Conservation (phyloP, 2,797 vertebrate genomes). For the Hippocampus kuda region DNA sequence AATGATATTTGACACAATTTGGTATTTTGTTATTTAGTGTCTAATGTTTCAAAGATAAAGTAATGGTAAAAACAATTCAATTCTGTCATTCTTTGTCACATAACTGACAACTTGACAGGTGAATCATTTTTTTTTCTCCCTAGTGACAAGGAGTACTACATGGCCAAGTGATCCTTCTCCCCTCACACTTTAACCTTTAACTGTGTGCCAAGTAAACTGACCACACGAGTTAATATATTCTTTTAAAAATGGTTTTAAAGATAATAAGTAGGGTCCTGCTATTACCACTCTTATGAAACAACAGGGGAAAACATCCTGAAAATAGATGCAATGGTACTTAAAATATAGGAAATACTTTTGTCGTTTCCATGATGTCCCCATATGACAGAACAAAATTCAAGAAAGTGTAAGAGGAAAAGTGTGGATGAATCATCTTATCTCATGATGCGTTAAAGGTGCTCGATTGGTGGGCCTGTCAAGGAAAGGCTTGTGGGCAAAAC, state of each 20-base stretch:
- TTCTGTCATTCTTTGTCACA: not conserved
- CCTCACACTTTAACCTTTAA: not conserved
- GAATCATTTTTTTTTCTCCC: not conserved
- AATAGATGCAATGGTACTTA: slow-evolving; percentile 1
- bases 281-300: not conserved
- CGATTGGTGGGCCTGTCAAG: not conserved
- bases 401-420: not conserved
- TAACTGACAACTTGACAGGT: not conserved
- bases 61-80: not conserved
- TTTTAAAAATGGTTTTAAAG: not conserved
- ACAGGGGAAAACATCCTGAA: not conserved
- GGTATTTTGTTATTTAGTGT: not conserved
- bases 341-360: not conserved
- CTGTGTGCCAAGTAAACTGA: not conserved
- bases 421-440: not conserved
- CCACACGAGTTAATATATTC: not conserved
- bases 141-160: not conserved
- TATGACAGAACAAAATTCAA: not conserved
- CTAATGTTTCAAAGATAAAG: not conserved
- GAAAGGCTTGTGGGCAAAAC: not conserved
- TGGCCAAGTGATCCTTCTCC: not conserved
- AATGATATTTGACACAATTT: not conserved
- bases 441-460: slow-evolving; percentile 1
- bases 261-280: not conserved
- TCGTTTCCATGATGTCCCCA: not conserved